Percentiles rank a stretch among this genome's conserved stretches.
Conservation (phyloP, 2,113 vertebrate genomes). For the Centropristis striata region DNA sequence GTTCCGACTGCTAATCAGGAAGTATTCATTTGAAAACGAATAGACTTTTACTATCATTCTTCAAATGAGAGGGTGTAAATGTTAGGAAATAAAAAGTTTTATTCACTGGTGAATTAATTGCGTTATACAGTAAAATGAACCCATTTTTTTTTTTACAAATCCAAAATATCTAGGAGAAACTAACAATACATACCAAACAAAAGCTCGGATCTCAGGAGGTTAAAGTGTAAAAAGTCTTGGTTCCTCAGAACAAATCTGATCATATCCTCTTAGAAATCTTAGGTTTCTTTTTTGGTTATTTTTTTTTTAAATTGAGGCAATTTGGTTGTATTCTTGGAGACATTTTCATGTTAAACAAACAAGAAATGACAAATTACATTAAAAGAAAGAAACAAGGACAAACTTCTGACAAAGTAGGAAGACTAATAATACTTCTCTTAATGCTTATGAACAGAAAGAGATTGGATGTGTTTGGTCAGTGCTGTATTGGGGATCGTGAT, state of each 20-base stretch:
- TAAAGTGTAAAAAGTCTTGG: not conserved
- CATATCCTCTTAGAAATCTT: not conserved
- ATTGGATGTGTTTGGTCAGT: constrained; percentile 58
- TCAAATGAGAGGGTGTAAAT: too few species aligned
- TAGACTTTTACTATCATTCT: too few species aligned
- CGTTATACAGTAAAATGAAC: too few species aligned
- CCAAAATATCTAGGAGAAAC: too few species aligned
- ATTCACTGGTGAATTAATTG: too few species aligned
- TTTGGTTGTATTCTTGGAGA: constrained; percentile 46
- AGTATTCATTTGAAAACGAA: too few species aligned
- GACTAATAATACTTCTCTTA: constrained; percentile 1
- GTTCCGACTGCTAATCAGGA: too few species aligned
- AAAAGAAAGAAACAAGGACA: constrained; percentile 20
- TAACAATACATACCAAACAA: too few species aligned
- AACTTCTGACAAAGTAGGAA: constrained; percentile 7
- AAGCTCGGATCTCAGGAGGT: too few species aligned
- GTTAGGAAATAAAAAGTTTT: too few species aligned
- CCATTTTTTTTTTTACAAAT: too few species aligned
- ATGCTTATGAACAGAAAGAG: constrained; percentile 6
- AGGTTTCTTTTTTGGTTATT: not conserved
- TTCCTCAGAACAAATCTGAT: not conserved
- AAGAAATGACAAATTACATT: constrained; percentile 7
- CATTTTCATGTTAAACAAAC: not conserved
- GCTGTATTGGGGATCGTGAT: constrained; percentile 12
- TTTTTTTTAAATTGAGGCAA: not conserved